Conservation (phyloP, 2,797 vertebrate species). For the Characodon lateralis region DNA sequence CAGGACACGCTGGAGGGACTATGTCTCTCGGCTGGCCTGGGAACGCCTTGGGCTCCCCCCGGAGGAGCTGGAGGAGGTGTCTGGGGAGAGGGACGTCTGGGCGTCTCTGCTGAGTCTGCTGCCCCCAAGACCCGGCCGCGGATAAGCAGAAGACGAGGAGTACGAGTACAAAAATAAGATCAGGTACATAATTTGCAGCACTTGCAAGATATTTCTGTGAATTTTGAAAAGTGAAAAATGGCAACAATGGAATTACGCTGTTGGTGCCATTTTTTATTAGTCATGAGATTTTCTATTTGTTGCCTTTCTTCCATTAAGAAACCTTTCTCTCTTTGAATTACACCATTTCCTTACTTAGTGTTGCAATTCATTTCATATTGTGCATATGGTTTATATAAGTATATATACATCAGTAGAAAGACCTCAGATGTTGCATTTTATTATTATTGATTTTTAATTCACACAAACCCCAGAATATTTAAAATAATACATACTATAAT, state of each 20-base stretch:
- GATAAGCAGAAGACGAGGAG: too few relatives aligned
- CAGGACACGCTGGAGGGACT: too few relatives aligned
- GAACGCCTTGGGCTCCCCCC: too few relatives aligned
- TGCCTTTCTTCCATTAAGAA: too few relatives aligned
- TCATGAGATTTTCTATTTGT: background rate
- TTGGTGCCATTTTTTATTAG: background rate
- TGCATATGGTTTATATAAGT: background rate
- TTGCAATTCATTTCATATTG: background rate
- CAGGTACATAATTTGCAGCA: background rate
- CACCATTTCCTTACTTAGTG: background rate
- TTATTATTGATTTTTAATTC: background rate
- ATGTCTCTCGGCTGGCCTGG: too few relatives aligned
- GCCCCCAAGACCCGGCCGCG: too few relatives aligned
- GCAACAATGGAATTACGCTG: background rate
- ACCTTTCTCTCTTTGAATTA: background rate
- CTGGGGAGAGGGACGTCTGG: too few relatives aligned
- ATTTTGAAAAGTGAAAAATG: background rate
- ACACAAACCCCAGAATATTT: too few relatives aligned
- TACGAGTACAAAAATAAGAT: too few relatives aligned
- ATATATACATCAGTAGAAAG: background rate
- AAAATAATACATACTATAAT: too few relatives aligned
- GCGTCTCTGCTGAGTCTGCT: too few relatives aligned
- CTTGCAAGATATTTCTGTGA: background rate
- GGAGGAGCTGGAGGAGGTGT: too few relatives aligned
- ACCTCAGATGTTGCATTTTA: background rate